phyloP scores from a whole-genome alignment of 2,888 invertebrate genomes.

The Asteroscopus sphinx region DNA sequence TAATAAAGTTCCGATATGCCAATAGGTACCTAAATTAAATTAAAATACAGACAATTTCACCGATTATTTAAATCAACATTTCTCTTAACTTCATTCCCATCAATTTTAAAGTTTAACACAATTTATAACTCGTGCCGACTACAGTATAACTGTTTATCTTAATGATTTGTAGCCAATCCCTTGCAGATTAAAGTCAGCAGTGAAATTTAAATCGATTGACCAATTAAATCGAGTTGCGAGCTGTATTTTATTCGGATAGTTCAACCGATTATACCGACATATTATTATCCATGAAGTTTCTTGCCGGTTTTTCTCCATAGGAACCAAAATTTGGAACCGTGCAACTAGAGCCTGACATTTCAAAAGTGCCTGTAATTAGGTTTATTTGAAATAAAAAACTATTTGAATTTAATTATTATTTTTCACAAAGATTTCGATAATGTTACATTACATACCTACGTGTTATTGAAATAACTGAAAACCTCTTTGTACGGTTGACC shows the following conservation, averaged over 20 bases:
- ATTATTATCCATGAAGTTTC: conserved; percentile 5
- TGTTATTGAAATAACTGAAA: no score
- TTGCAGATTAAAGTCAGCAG: conserved; percentile 50
- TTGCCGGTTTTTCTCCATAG: no score
- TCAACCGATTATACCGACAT: conserved; percentile 25
- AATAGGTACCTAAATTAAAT: no score
- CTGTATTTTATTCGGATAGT: conserved; percentile 29
- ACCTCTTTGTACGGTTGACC: no score
- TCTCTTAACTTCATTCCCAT: conserved; percentile 32
- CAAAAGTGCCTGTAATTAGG: no score
- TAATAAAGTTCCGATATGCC: no score
- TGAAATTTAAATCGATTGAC: conserved; percentile 46
- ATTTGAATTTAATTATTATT: no score
- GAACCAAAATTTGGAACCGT: no score
- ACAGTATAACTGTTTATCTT: conserved; percentile 53
- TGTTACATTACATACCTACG: no score
- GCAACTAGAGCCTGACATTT: no score
- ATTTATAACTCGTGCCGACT: conserved; percentile 46
- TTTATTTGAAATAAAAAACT: no score
- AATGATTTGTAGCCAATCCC: conserved; percentile 56
- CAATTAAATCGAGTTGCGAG: conserved; percentile 43
- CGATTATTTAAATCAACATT: conserved; percentile 16
- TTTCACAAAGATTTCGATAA: no score
- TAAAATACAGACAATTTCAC: conserved; percentile 1
- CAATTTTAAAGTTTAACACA: conserved; percentile 50